Evolutionary conservation across 1,140 invertebrate genomes (phyloP), one percentile per base, ranked within the genome.

Genomic region (Laodelphax striatellus): DNA sequence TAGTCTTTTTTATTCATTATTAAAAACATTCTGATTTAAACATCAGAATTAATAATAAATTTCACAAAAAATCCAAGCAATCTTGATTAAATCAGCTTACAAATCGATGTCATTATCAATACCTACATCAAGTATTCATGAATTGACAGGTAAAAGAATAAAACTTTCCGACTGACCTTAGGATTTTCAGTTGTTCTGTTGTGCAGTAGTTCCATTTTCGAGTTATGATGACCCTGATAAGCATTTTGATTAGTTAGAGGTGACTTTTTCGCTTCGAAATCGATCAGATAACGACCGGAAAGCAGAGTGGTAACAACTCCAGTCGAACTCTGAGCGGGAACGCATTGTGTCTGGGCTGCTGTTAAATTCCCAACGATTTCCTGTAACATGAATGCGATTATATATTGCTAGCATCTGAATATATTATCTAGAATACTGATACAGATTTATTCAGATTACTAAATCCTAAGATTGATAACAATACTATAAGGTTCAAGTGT

Each of bases 131-230:
- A 28, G 6, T 28, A 28, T 28, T 28, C 6, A n/a, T 28, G 24
- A 28, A 28, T 28, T 16, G 16, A 34, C 4, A 5, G 24, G 2
- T 2, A 21, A 53, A 4, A 53, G 52, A 19, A 24, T n/a, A 17
- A 5, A 24, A 8, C 14, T 53, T 19, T 4, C 3, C 38, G 10
- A 52, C 65, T 57, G 60, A 85, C 84, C 74, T 90, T 89, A 5
- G 84, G 74, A 71, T 80, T 86, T 54, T 88, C 86, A 17, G 77
- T 77, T 21, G 80, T 82, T 65, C 81, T 82, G 61, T 85, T 82
- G 65, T 89, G 86, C 43, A 82, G 81, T 44, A 90, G 76, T 70
- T 88, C 86, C 85, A 90, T 90, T 74, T 87, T 87, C 46, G 84
- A 87, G 28, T 83, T 85, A 68, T 79, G 82, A 71, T 79, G 83